phyloP scores from a whole-genome alignment of 2,797 vertebrate genomes.

The Sphenopsis melanotis region DNA sequence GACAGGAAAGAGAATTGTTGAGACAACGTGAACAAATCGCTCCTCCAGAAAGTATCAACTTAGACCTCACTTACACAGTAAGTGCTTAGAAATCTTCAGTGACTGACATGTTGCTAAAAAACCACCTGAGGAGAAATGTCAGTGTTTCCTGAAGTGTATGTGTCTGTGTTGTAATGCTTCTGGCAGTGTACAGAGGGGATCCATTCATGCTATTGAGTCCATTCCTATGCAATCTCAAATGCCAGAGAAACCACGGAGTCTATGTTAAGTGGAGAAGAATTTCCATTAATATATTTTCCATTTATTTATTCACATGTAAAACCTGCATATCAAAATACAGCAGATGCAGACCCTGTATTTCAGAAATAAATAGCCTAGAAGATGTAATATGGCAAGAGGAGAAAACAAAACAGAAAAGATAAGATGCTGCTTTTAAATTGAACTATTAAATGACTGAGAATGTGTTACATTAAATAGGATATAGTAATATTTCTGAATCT shows the following conservation, averaged over 20 bases:
- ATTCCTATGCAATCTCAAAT: neutral
- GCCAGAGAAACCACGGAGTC: accelerated
- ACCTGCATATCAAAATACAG: neutral
- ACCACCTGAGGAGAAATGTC: neutral
- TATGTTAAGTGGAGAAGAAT: neutral
- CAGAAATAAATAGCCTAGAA: neutral
- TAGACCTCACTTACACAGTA: conserved; percentile 94
- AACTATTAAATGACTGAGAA: neutral
- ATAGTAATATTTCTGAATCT: neutral
- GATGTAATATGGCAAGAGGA: neutral
- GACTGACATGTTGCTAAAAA: neutral
- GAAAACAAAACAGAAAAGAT: neutral
- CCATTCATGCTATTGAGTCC: accelerated
- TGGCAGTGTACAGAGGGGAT: neutral
- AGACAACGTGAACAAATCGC: conserved; percentile 88
- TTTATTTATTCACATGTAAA: neutral
- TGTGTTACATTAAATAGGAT: neutral
- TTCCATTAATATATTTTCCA: neutral
- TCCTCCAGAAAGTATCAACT: conserved; percentile 84
- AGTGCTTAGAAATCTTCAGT: conserved; percentile 56
- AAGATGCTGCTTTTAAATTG: neutral
- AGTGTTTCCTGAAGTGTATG: neutral
- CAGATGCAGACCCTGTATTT: neutral
- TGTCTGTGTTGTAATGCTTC: neutral
- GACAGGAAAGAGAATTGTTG: conserved; percentile 88